These are phyloP conservation scores for Podilymbus podiceps DNA, from an alignment of 2,113 vertebrate species.

Conservation along the genomic window DNA sequence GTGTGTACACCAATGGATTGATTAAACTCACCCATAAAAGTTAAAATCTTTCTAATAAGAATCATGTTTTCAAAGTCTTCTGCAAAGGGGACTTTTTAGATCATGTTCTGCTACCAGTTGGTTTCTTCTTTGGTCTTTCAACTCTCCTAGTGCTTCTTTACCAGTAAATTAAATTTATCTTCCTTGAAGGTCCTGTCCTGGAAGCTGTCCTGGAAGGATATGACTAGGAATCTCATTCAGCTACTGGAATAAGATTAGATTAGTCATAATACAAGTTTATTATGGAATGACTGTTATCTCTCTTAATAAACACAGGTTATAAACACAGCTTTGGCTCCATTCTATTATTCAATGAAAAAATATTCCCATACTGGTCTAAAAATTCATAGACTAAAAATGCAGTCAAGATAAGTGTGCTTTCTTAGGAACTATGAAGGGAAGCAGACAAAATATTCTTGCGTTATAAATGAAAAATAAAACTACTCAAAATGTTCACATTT, in stretches of 20 bases:
- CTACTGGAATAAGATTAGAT: conserved; percentile 4
- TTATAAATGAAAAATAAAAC: neutral
- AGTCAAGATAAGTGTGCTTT: neutral
- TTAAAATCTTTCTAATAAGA: neutral
- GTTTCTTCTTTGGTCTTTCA: neutral
- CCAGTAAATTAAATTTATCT: conserved; percentile 7
- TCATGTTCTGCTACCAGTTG: neutral
- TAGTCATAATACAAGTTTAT: conserved; percentile 23
- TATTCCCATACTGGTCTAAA: neutral
- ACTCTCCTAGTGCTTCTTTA: neutral
- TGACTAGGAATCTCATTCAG: neutral
- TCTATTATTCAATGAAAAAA: neutral
- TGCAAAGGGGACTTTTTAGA: neutral
- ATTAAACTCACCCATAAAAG: neutral
- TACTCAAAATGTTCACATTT: neutral
- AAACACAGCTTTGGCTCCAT: neutral
- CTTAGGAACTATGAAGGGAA: neutral
- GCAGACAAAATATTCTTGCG: neutral
- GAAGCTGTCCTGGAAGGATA: neutral
- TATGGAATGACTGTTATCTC: neutral
- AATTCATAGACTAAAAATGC: neutral
- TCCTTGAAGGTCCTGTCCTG: neutral
- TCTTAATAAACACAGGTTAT: conserved; percentile 37
- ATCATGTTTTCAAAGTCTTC: neutral
- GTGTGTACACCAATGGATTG: neutral